Evolutionary conservation across 35 echinoderm and acorn worm genomes (phyloP).

Genomic region (Apostichopus parvimensis): DNA sequence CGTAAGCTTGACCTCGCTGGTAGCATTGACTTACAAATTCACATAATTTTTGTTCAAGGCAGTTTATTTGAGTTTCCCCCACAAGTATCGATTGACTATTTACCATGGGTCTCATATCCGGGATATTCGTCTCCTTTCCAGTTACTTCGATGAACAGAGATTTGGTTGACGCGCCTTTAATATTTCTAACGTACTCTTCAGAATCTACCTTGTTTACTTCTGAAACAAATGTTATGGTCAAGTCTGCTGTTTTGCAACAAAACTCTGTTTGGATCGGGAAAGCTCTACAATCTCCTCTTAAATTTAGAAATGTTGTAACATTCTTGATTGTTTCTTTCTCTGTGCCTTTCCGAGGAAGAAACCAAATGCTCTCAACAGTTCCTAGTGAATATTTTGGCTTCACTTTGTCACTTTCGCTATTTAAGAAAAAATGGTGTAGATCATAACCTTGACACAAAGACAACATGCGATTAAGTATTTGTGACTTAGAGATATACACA

Average conservation of each 20-base stretch:
- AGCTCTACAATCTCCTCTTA: slow-evolving; percentile 28
- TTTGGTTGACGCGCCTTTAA: background rate
- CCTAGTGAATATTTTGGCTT: slow-evolving; percentile 9
- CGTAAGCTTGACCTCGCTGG: background rate
- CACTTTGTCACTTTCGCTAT: background rate
- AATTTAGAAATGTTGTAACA: slow-evolving; percentile 21
- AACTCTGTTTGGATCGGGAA: background rate
- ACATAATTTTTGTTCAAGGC: background rate
- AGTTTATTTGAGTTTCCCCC: background rate
- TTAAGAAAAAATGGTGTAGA: background rate
- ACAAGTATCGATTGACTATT: background rate
- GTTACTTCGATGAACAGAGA: background rate
- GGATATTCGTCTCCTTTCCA: background rate
- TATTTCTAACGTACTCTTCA: background rate
- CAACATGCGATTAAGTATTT: slow-evolving; percentile 3
- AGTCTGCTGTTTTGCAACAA: slow-evolving; percentile 13
- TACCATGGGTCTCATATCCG: background rate
- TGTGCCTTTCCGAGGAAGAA: background rate
- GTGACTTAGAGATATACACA: slow-evolving; percentile 29
- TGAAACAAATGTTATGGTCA: background rate
- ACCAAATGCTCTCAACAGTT: slow-evolving; percentile 12
- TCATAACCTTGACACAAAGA: background rate
- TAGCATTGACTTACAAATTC: background rate
- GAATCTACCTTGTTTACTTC: background rate
- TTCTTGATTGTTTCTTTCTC: slow-evolving; percentile 18